Evolutionary conservation across 2,113 vertebrate genomes (phyloP).

Genomic region (Oreotragus oreotragus): DNA sequence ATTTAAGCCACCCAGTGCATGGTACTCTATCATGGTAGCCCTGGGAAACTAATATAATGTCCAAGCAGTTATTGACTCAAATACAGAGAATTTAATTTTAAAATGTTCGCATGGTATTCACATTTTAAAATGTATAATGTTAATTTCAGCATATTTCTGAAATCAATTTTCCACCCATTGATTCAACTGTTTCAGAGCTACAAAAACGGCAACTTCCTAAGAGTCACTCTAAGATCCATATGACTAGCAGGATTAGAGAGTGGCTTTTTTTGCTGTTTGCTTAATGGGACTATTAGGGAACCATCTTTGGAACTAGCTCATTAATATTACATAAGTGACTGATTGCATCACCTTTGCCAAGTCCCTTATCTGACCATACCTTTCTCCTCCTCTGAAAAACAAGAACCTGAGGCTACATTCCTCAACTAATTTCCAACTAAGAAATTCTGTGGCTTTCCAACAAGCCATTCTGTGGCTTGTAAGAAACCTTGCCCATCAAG

Average conservation of each 20-base stretch:
- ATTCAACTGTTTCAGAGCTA: background rate
- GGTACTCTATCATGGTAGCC: background rate
- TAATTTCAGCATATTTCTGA: background rate
- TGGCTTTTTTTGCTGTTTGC: background rate
- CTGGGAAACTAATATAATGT: background rate
- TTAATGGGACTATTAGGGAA: background rate
- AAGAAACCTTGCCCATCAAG: background rate
- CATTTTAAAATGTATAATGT: background rate
- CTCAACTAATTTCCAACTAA: background rate
- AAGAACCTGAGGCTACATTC: background rate
- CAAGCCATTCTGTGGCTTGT: background rate
- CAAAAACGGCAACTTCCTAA: background rate
- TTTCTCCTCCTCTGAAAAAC: background rate
- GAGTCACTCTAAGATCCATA: background rate
- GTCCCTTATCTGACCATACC: background rate
- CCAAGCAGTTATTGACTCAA: background rate
- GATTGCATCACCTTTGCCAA: background rate
- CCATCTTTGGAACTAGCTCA: conserved; percentile 9
- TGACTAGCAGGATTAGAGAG: background rate
- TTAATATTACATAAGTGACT: background rate
- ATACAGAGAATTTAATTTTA: background rate
- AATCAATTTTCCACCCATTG: background rate
- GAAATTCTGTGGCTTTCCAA: background rate
- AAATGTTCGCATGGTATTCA: background rate
- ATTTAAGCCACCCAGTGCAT: background rate